Evolutionary conservation across 1,140 invertebrate genomes (phyloP).

Genomic region (Drosophila takahashii): DNA sequence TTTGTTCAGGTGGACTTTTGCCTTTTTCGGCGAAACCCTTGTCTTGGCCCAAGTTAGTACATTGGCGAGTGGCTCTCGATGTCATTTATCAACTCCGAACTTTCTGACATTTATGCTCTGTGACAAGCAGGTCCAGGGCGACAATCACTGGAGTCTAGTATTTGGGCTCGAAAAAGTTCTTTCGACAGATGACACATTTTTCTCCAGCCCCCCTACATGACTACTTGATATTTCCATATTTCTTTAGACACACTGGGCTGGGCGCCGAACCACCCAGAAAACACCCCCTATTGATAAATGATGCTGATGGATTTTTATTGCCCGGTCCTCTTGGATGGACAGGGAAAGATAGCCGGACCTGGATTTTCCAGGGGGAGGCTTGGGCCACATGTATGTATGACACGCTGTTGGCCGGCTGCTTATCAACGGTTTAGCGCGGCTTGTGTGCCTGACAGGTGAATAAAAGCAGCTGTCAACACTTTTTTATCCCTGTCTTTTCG

Average conservation of each 20-base stretch:
- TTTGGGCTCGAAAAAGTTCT: slow-evolving; percentile 39
- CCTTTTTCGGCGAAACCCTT: background rate
- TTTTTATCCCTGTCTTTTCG: slow-evolving; percentile 36
- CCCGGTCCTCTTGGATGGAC: slow-evolving; percentile 38
- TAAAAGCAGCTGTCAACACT: slow-evolving; percentile 82
- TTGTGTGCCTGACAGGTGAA: slow-evolving; percentile 77
- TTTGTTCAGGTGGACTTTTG: background rate
- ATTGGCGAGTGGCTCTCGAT: slow-evolving; percentile 34
- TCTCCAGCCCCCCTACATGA: slow-evolving; percentile 49
- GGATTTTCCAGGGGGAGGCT: background rate
- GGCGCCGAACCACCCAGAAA: background rate
- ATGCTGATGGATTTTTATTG: slow-evolving; percentile 81
- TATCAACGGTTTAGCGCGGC: slow-evolving; percentile 81
- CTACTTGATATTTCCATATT: slow-evolving; percentile 73
- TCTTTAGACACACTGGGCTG: slow-evolving; percentile 33
- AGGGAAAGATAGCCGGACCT: slow-evolving; percentile 14
- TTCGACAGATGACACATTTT: slow-evolving; percentile 57
- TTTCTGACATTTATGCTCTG: slow-evolving; percentile 75
- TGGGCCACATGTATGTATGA: slow-evolving; percentile 61
- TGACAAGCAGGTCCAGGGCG: slow-evolving; percentile 42
- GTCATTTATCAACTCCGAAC: slow-evolving; percentile 75
- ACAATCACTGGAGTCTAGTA: slow-evolving; percentile 34
- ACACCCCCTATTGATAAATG: slow-evolving; percentile 69
- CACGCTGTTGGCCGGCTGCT: slow-evolving; percentile 60
- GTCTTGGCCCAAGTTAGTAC: slow-evolving; percentile 40